phyloP scores from a whole-genome alignment of 1,140 invertebrate genomes.

The Maconellicoccus hirsutus region DNA sequence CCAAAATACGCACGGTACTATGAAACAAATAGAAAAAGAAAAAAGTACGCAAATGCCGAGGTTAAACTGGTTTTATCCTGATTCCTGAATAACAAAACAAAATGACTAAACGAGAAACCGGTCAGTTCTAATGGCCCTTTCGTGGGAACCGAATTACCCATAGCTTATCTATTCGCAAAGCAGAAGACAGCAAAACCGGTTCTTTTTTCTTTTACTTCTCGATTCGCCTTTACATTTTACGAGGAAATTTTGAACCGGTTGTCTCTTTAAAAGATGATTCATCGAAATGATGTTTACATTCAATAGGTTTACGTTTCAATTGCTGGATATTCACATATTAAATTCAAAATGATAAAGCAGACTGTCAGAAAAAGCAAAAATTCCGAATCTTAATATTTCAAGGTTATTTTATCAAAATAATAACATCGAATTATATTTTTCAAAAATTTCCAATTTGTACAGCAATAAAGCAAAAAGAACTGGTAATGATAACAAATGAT shows the following conservation, averaged over 20 bases:
- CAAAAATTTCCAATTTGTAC: too few species aligned
- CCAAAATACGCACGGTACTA: not conserved
- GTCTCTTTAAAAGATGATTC: not conserved
- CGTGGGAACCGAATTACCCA: constrained; percentile 2
- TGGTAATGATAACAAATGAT: too few species aligned
- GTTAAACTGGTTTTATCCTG: not conserved
- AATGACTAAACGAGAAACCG: not conserved
- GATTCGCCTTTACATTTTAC: not conserved
- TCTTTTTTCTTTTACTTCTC: not conserved
- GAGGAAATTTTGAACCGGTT: not conserved
- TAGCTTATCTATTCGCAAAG: not conserved
- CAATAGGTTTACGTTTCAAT: too few species aligned
- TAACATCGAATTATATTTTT: too few species aligned
- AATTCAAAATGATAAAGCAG: too few species aligned
- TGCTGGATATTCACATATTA: too few species aligned
- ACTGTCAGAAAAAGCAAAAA: too few species aligned
- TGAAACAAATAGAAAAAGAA: not conserved
- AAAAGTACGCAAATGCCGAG: not conserved
- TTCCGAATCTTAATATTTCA: too few species aligned
- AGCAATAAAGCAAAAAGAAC: too few species aligned
- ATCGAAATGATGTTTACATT: too few species aligned
- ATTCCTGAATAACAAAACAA: not conserved
- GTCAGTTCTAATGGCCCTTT: not conserved
- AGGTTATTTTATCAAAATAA: too few species aligned
- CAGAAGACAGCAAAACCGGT: not conserved